Evolutionary conservation across 2,888 invertebrate species (phyloP), one percentile per base, ranked within the genome.

Genomic region (Ceriagrion tenellum): DNA sequence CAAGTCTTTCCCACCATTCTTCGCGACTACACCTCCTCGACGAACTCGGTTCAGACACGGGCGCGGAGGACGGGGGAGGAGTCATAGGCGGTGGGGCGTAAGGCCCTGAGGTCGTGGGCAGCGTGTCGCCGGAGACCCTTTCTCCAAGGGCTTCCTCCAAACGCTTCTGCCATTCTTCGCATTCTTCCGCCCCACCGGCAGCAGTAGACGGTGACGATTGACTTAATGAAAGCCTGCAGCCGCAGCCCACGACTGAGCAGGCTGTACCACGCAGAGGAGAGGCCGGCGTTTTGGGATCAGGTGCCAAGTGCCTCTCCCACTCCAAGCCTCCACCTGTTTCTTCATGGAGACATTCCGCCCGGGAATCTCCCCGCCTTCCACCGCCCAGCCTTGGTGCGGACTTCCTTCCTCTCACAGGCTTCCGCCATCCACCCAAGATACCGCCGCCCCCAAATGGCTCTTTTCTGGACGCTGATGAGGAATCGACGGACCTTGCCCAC

Each of bases 361-460:
- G 93, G 26, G 93, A 69, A 40, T 69, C 74, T 40, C 47, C 74
- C 69, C 93, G 63, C 93, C 93, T 93, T 40, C 93, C 93, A n/a
- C 69, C 69, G 35, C 93, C 69, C 69, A 69, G 93, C 69, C 74
- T 93, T 69, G 93, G 93, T 26, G 69, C 93, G 74, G 93, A 93
- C 93, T 93, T 93, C 93, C 93, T 93, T 47, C 93, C 93, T 69
- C 93, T 93, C 47, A 93, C 93, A 6, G 93, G 93, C 93, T 93
- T 93, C 93, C 93, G 69, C 93, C 93, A 93, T 63, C 93, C 93
- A 55, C 93, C 93, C 55, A 93, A 93, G 93, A 93, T 74, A 26
- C 93, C 93, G 69, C 63, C 93, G 74, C 93, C 93, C 69, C 93
- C 93, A 74, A 93, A 74, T n/a, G 93, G 47, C 40, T 93, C 93